These are phyloP conservation scores for Engraulis encrasicolus DNA, from an alignment of 2,113 vertebrate species.

Conservation along the genomic window DNA sequence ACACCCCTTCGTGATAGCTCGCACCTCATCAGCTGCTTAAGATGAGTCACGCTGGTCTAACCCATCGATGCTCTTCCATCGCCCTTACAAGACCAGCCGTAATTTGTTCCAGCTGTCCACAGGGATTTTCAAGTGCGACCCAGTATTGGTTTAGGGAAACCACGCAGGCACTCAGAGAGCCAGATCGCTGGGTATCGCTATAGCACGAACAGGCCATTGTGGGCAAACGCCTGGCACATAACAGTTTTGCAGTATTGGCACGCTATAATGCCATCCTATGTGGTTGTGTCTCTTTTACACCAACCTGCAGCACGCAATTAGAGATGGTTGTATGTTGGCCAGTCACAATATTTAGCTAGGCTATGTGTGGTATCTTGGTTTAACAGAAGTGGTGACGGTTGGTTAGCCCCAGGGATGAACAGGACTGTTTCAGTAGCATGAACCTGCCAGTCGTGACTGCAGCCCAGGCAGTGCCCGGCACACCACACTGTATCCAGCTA, in stretches of 20 bases:
- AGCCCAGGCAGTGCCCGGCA: not conserved
- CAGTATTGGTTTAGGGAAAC: not conserved
- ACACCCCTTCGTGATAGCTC: constrained; percentile 40
- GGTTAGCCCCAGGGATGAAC: not conserved
- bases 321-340: no score
- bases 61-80: constrained; percentile 37
- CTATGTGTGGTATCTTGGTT: not conserved
- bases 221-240: not conserved
- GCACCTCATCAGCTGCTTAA: constrained; percentile 55
- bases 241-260: constrained; percentile 6
- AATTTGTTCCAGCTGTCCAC: not conserved
- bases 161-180: not conserved
- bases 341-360: no score
- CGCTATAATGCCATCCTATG: not conserved
- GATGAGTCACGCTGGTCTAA: constrained; percentile 52
- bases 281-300: no score
- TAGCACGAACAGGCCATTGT: not conserved
- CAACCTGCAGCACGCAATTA: no score
- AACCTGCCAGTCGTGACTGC: not conserved
- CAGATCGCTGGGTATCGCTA: not conserved
- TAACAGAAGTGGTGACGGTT: not conserved
- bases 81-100: not conserved
- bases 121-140: not conserved
- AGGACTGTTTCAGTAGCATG: not conserved
- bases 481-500: not conserved